Base-by-base conservation (phyloP, 2,113 vertebrate species). In the Oncorhynchus mykiss region DNA sequence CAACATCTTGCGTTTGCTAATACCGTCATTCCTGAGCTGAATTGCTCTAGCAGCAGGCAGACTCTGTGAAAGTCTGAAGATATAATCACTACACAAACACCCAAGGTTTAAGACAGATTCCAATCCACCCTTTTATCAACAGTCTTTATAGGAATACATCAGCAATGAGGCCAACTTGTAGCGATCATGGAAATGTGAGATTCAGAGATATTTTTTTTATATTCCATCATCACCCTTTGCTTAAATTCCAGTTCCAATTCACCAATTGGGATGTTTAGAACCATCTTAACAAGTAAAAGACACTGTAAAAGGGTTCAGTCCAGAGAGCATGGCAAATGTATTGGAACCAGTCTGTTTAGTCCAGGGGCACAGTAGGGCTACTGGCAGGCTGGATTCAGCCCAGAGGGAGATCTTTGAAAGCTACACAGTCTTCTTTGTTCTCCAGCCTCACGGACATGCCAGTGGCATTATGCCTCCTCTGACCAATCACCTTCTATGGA, bases 351-450 rank as follows among this genome's bases (percentile, higher is more conserved):
- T 18, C 16, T 54, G 16, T 13, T 54, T 54, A 54, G 51, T 54
- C 16, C 14, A 18, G 3, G 14, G 13, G 16, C 13, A 54, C 51
- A 54, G 16, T 16, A 54, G 39, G 39, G 39, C 9, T 45, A 45
- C 12, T 18, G 51, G 16, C 51, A 54, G 5, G 51, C 51, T 54
- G 16, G 51, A 54, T 14, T 1, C 51, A 54, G 51, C 51, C 51
- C 51, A 54, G 51, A 29, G 65, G 65, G 29, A 20, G 14, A 68
- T 31, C 67, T 69, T 69, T 69, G 67, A 69, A 67, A 22, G 29
- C 29, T 16, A 45, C 34, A 69, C 13, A 45, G 67, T 20, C 20
- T 31, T 18, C 34, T 69, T 69, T 69, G 67, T 69, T 69, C 67
- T 69, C 16, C 34, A 13, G 9, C 31, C 29, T 45, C 8, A 4